phyloP scores from a whole-genome alignment of 2,113 vertebrate species.

The Ceyx margarethae region DNA sequence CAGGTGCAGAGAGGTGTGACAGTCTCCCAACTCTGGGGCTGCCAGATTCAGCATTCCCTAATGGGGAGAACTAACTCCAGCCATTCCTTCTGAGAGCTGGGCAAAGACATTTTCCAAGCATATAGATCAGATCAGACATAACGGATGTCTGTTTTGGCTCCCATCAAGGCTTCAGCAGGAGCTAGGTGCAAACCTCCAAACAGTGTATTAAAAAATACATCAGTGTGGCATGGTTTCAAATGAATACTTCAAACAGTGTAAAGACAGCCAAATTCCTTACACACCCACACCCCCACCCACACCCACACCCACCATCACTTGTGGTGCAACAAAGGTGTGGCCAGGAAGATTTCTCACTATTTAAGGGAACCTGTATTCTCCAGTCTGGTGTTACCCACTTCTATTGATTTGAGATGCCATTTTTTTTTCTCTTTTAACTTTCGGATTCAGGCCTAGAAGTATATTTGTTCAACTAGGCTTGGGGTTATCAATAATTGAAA shows the following conservation, averaged over 20 bases:
- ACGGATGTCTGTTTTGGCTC: background rate
- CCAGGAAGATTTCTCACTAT: background rate
- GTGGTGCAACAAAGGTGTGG: background rate
- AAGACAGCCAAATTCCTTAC: background rate
- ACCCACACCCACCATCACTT: background rate
- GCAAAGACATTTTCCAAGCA: background rate
- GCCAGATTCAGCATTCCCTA: background rate
- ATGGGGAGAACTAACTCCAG: background rate
- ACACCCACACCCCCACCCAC: too few relatives aligned
- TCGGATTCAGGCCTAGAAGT: background rate
- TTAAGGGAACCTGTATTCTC: background rate
- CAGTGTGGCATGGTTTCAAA: fast-evolving
- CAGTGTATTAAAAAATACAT: background rate
- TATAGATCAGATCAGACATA: background rate
- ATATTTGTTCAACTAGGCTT: conserved; percentile 6
- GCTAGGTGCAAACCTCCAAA: background rate
- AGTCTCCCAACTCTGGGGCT: background rate
- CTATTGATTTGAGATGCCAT: background rate
- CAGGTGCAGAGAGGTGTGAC: background rate
- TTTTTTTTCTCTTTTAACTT: background rate
- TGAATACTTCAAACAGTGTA: background rate
- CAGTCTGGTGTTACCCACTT: background rate
- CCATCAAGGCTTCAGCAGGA: background rate
- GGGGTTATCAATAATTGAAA: conserved; percentile 24
- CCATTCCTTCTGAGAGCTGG: background rate